Evolutionary conservation across 2,888 invertebrate species (phyloP).

Genomic region (Caenorhabditis drosophilae): DNA sequence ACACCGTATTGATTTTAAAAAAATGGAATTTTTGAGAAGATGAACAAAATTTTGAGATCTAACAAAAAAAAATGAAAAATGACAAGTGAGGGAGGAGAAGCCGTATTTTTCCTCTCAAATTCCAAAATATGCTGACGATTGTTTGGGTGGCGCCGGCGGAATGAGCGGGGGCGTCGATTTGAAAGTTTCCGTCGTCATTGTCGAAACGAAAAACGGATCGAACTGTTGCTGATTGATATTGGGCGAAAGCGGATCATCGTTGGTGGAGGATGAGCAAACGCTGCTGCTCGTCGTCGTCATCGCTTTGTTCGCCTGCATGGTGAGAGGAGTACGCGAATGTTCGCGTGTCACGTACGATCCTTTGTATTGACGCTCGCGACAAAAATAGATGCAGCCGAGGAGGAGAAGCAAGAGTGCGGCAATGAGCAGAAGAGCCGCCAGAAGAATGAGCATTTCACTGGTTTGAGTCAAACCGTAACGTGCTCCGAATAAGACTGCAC

Average conservation of each 20-base stretch:
- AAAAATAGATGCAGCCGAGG: constrained; percentile 55
- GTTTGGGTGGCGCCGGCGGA: constrained; percentile 50
- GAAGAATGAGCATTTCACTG: constrained; percentile 55
- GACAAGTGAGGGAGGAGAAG: too few relatives aligned
- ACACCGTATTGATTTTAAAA: too few relatives aligned
- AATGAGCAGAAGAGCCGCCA: constrained; percentile 56
- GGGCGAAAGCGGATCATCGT: constrained; percentile 28
- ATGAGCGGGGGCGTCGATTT: constrained; percentile 41
- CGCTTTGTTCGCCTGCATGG: too few relatives aligned
- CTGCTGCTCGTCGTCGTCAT: constrained; percentile 39
- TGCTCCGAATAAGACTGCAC: constrained; percentile 66
- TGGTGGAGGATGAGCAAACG: constrained; percentile 39
- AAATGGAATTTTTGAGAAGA: too few relatives aligned
- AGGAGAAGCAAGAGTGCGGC: constrained; percentile 54
- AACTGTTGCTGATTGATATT: too few relatives aligned
- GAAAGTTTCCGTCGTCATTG: constrained; percentile 22
- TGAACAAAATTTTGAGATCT: too few relatives aligned
- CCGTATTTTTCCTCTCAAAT: too few relatives aligned
- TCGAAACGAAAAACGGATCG: constrained; percentile 12
- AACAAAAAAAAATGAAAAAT: too few relatives aligned
- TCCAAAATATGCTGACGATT: constrained; percentile 48
- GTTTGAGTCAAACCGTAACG: constrained; percentile 65
- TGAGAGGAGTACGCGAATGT: constrained; percentile 56
- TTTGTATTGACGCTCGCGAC: constrained; percentile 51
- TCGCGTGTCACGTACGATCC: constrained; percentile 64